These are phyloP conservation scores for Pelusios castaneus DNA, from an alignment of 2,113 vertebrate species.

Conservation along the genomic window DNA sequence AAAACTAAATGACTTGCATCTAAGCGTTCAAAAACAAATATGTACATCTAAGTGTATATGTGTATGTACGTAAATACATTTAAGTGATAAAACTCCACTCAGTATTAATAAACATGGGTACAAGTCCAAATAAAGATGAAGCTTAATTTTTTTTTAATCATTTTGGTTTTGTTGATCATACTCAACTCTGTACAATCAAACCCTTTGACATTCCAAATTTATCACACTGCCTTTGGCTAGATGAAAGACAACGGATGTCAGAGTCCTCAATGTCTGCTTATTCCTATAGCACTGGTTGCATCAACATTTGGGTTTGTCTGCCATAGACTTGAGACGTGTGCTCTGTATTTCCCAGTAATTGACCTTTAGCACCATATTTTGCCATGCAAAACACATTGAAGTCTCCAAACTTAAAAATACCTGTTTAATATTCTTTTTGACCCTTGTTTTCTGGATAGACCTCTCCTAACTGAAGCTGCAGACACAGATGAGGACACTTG, in stretches of 20 bases:
- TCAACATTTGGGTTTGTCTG: background rate
- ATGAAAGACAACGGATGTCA: background rate
- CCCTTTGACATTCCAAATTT: background rate
- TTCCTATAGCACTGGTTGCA: background rate
- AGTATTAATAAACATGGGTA: background rate
- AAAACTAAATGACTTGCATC: background rate
- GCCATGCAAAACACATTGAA: background rate
- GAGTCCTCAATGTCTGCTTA: background rate
- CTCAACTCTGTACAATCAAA: background rate
- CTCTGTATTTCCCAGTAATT: background rate
- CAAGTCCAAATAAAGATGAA: background rate
- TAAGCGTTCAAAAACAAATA: background rate
- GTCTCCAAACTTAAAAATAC: background rate
- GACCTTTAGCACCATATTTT: background rate
- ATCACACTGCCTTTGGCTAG: background rate
- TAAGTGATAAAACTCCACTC: background rate
- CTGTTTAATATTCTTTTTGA: background rate
- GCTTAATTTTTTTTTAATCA: background rate
- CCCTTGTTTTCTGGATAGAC: background rate
- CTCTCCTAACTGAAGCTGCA: background rate
- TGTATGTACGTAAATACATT: no score
- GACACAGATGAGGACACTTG: background rate
- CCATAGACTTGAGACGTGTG: background rate
- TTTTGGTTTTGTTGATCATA: background rate
- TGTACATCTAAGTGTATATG: no score